Evolutionary conservation across 2,797 vertebrate species (phyloP), one percentile per base, ranked within the genome.

Genomic region (Thripadectes ignobilis): DNA sequence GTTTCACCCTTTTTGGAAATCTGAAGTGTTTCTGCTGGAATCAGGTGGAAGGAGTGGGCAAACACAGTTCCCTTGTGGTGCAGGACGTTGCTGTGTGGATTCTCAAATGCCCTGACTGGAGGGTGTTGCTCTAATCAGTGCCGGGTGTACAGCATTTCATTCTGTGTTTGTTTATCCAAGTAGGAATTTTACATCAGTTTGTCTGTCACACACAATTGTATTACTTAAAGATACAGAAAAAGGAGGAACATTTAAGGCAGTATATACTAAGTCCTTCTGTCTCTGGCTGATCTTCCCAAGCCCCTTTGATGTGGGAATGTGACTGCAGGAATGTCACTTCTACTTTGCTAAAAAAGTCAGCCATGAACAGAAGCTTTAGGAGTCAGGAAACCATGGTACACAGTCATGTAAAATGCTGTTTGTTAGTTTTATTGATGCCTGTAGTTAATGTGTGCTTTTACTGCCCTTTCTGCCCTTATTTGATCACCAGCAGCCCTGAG

Each of bases 361-460:
- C 72, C 82, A 2, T 55, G 57, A 82, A 4, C 63, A 87, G 78
- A 79, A 63, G 36, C 46, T 88, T 75, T 78, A 14, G 49, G 61
- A 88, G 66, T 69, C 49, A 94, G 54, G 52, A 84, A n/a, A 1
- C 49, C n/a, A 30, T 0, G 2, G 14, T 22, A 38, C 39, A 18
- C 21, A 46, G 49, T 26, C 24, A n/a, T 43, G 32, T 49, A 51
- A 77, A 72, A 74, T 65, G 58, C 63, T 95, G 89, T 96, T 57
- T 94, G 18, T 63, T 22, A 63, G 76, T 83, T 83, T 39, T 49
- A 85, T 89, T 95, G 91, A 32, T 82, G 75, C 43, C 85, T 91
- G 34, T 89, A 34, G 41, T 14, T 88, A 27, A 38, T 62, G 24
- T 19, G 9, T 87, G 84, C 59, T 94, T 95, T 96, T 95, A 88